These are phyloP conservation scores for Drosophila atripex DNA, from an alignment of 2,888 invertebrate genomes.

Conservation along the genomic window DNA sequence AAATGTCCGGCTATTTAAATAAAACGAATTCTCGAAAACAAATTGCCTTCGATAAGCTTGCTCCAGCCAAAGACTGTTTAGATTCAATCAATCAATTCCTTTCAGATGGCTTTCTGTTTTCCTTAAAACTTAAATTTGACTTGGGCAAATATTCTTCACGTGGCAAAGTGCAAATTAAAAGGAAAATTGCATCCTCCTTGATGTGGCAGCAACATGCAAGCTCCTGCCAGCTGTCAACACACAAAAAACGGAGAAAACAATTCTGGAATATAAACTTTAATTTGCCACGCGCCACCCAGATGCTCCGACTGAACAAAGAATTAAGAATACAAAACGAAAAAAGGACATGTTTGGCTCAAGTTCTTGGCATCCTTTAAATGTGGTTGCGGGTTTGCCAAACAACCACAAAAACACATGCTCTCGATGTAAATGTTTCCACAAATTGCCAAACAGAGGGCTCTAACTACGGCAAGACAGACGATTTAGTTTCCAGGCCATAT, in stretches of 20 bases:
- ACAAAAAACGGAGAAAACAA: neutral
- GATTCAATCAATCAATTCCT: slow-evolving; percentile 34
- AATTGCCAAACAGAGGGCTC: slow-evolving; percentile 15
- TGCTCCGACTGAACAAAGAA: slow-evolving; percentile 4
- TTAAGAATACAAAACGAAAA: neutral
- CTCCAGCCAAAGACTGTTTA: slow-evolving; percentile 12
- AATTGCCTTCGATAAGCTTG: slow-evolving; percentile 30
- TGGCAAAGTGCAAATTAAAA: slow-evolving; percentile 4
- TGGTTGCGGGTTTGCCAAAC: slow-evolving; percentile 1
- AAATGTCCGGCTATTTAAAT: slow-evolving; percentile 33
- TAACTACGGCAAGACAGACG: slow-evolving; percentile 18
- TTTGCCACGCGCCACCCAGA: slow-evolving; percentile 15
- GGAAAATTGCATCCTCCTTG: slow-evolving; percentile 2
- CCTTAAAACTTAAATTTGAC: neutral
- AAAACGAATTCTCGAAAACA: slow-evolving; percentile 15
- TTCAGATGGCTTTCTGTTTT: neutral
- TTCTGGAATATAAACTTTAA: slow-evolving; percentile 11
- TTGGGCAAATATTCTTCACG: neutral
- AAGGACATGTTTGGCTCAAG: slow-evolving; percentile 7
- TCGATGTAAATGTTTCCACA: neutral
- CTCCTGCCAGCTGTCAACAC: slow-evolving; percentile 20
- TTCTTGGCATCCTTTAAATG: neutral
- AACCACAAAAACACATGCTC: slow-evolving; percentile 19
- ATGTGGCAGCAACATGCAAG: slow-evolving; percentile 17
- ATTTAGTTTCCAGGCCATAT: slow-evolving; percentile 11